Evolutionary conservation across 2,797 vertebrate genomes (phyloP).

Genomic region (Peromyscus aztecus): DNA sequence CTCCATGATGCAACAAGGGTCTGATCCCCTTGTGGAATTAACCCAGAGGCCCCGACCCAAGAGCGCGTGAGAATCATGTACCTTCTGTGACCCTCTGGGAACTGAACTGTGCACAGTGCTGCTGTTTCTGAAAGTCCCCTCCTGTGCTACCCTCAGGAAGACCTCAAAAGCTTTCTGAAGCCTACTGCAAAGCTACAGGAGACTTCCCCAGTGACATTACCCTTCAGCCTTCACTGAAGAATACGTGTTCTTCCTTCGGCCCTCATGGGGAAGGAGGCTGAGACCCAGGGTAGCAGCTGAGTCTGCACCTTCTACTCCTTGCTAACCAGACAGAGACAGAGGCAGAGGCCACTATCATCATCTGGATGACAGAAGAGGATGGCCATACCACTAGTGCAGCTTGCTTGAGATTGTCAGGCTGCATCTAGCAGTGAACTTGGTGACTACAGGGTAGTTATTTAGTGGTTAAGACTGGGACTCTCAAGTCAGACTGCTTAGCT

Average conservation of each 20-base stretch:
- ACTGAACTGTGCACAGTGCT: fast-evolving
- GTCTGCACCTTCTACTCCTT: background rate
- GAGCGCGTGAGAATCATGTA: background rate
- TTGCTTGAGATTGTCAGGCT: background rate
- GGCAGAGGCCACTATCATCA: background rate
- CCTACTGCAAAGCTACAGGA: background rate
- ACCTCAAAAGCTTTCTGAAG: background rate
- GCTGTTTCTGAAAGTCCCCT: background rate
- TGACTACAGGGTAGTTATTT: background rate
- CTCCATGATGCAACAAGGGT: background rate
- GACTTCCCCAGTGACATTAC: background rate
- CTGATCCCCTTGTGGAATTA: background rate
- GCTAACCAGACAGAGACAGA: background rate
- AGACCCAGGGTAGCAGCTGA: background rate
- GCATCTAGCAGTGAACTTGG: fast-evolving
- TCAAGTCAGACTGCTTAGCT: background rate
- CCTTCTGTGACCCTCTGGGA: background rate
- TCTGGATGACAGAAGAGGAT: background rate
- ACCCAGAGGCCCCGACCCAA: background rate
- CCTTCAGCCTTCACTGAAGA: background rate
- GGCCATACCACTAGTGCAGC: fast-evolving
- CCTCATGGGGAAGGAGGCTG: fast-evolving
- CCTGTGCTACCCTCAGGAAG: background rate
- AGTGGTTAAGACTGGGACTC: background rate
- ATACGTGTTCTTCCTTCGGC: fast-evolving